Percentiles rank a stretch among this genome's conserved stretches.
phyloP scores from a whole-genome alignment of 2,888 invertebrate species.

The Deroplatys truncata region DNA sequence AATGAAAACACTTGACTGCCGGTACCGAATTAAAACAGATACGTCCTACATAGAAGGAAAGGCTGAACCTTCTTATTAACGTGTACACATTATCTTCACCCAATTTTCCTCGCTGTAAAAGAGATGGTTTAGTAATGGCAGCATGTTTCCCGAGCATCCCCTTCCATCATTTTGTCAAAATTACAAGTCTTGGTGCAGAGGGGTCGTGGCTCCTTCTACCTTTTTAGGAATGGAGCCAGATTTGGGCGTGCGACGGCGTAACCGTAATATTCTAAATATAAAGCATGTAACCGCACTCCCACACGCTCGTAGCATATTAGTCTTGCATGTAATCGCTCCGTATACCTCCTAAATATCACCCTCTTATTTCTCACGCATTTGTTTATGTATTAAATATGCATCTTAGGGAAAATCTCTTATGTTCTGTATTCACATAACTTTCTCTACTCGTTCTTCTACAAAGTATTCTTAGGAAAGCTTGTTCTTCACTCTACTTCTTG shows the following conservation, averaged over 20 bases:
- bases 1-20: too few species aligned
- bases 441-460: too few species aligned
- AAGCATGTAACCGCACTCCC: neutral
- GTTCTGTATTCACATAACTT: too few species aligned
- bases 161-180: neutral
- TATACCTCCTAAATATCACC: neutral
- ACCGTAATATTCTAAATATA: neutral
- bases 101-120: neutral
- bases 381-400: neutral
- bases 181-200: neutral
- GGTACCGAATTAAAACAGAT: neutral
- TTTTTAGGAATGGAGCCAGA: neutral
- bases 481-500: too few species aligned
- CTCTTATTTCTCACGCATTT: neutral
- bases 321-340: neutral
- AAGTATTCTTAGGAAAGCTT: too few species aligned
- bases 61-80: neutral
- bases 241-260: neutral
- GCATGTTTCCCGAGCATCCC: neutral
- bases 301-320: neutral
- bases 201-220: neutral
- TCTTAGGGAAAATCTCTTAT: too few species aligned
- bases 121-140: neutral
- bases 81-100: neutral
- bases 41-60: neutral